phyloP scores from a whole-genome alignment of 2,113 vertebrate species.

The Myotis yumanensis region DNA sequence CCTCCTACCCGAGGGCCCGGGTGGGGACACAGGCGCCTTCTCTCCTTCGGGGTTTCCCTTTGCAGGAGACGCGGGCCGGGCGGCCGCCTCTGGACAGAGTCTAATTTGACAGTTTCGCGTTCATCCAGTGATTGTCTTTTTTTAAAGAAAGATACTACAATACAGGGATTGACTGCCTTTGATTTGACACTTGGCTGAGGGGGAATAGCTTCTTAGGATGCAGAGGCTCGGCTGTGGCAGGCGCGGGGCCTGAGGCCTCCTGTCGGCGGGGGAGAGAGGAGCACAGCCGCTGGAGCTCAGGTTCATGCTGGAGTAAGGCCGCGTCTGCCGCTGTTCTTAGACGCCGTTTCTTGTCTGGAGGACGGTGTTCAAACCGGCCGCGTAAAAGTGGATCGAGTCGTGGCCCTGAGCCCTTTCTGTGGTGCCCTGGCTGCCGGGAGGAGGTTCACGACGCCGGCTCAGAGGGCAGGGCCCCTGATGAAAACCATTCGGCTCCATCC shows the following conservation, averaged over 20 bases:
- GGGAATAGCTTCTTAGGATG: constrained; percentile 49
- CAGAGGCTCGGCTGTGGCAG: constrained; percentile 35
- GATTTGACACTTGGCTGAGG: constrained; percentile 80
- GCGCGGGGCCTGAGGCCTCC: neutral
- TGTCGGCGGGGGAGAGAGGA: fast-evolving
- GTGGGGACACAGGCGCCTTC: fast-evolving
- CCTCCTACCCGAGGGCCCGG: too few species aligned
- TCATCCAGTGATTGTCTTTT: constrained; percentile 60
- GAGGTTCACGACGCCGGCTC: neutral
- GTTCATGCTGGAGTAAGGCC: neutral
- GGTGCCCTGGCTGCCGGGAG: fast-evolving
- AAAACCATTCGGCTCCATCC: neutral
- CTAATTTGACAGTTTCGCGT: neutral
- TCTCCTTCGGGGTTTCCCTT: neutral
- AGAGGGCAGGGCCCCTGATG: neutral
- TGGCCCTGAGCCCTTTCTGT: neutral
- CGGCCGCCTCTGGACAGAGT: neutral
- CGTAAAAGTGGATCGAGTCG: fast-evolving
- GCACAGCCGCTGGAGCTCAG: neutral
- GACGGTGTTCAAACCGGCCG: fast-evolving
- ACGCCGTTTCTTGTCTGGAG: neutral
- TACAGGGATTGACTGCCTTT: constrained; percentile 75
- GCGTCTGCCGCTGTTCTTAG: neutral
- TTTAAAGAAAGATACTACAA: constrained; percentile 72
- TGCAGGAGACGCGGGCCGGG: neutral